Evolutionary conservation across 2,888 invertebrate species (phyloP).

Genomic region (Keiferia lycopersicella): DNA sequence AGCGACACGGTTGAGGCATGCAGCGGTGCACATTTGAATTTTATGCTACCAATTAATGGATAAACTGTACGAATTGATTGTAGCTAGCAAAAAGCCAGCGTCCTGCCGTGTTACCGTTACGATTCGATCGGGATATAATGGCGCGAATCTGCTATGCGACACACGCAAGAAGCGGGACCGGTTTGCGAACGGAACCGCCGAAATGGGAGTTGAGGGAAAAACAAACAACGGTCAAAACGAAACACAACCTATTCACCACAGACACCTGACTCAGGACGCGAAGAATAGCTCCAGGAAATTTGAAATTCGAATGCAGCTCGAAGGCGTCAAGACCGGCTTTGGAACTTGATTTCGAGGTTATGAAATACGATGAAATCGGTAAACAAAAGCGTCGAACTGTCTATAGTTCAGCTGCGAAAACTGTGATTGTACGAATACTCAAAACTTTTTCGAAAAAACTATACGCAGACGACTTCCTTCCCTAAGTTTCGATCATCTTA

Average conservation of each 20-base stretch:
- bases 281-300: conserved; percentile 39
- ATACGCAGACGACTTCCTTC: too few relatives aligned
- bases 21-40: conserved; percentile 58
- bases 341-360: conserved; percentile 4
- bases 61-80: conserved; percentile 66
- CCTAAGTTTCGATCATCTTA: neutral
- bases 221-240: conserved; percentile 62
- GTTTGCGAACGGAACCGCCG: conserved; percentile 60
- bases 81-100: conserved; percentile 62
- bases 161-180: conserved; percentile 66
- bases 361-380: conserved; percentile 1
- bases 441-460: too few relatives aligned
- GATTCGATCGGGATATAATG: conserved; percentile 50
- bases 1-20: conserved; percentile 50
- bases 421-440: too few relatives aligned
- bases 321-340: conserved; percentile 31
- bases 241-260: conserved; percentile 60
- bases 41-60: conserved; percentile 68
- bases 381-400: neutral
- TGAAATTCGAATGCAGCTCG: conserved; percentile 39
- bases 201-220: conserved; percentile 67
- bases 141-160: conserved; percentile 64
- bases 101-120: conserved; percentile 65
- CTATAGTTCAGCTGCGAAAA: too few relatives aligned
- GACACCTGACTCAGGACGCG: conserved; percentile 52